Base-by-base conservation (phyloP, 2,113 vertebrate species). In the Brachionichthys hirsutus region DNA sequence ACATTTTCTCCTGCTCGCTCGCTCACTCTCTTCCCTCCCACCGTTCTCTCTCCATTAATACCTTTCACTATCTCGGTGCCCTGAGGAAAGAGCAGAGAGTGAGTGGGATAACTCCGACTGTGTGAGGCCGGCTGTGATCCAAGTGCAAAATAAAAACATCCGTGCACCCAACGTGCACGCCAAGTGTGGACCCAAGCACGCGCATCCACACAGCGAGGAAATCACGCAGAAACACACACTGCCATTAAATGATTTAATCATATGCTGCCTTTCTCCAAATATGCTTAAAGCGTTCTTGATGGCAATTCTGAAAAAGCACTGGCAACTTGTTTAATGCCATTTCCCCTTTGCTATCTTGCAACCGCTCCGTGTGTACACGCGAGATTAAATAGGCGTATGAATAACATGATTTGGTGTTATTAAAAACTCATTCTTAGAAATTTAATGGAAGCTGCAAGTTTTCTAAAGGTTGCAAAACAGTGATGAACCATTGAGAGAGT, bases 41-140 rank as follows among this genome's bases (percentile, higher is more conserved):
- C n/a, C n/a, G n/a, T n/a, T n/a, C 62, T 78, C 72, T 75, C 54
- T 74, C 69, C 67, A 72, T 78, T 74, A 74, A 74, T 62, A 65
- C 60, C 64, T 69, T 59, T 77, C 70, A 56, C 62, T 59, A 72
- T 73, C 62, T 75, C 34, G 1, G 6, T 38, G 67, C 71, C 84
- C 80, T 1, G 46, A 83, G 76, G 84, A 83, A n/a, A 65, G 48
- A 74, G 67, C 68, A 67, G 54, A 35, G 44, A 78, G 69, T 48
- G 70, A 84, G 80, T 74, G 66, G 80, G 80, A 79, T 81, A 80
- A 47, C 50, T 53, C 30, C 9, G 49, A 66, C 44, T 62, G 38
- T 18, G 49, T 15, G 65, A 63, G 73, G 48, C 48, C 4, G 41
- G 48, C 67, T 12, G 20, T 40, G 22, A 61, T 78, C 71, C 73